phyloP scores from a whole-genome alignment of 2,888 invertebrate genomes.

The Sinhomidia bicolor region DNA sequence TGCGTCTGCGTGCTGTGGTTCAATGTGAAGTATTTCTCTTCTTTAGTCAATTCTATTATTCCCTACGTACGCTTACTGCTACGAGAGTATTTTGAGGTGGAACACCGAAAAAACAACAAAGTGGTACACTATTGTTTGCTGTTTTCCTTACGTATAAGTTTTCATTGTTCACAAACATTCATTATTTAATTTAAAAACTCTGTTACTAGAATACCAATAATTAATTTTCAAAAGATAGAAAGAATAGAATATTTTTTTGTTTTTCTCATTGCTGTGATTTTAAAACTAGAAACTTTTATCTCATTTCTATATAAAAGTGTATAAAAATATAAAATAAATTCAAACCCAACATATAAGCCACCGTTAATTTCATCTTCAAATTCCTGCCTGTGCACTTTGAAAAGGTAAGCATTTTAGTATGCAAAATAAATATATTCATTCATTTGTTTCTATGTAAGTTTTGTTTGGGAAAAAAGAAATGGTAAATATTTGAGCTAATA shows the following conservation, averaged over 20 bases:
- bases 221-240: not conserved
- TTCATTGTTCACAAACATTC: too few relatives aligned
- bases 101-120: too few relatives aligned
- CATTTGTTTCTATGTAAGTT: not conserved
- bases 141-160: too few relatives aligned
- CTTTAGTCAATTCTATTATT: too few relatives aligned
- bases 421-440: too few relatives aligned
- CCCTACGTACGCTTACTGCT: too few relatives aligned
- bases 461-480: not conserved
- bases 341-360: too few relatives aligned
- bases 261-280: conserved; percentile 42
- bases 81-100: conserved; percentile 10
- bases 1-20: conserved; percentile 43
- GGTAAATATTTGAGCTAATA: not conserved
- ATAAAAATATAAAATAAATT: too few relatives aligned
- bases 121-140: not conserved
- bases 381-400: not conserved
- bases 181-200: too few relatives aligned
- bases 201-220: too few relatives aligned
- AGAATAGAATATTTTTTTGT: conserved; percentile 15
- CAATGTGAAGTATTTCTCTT: conserved; percentile 44
- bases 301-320: not conserved
- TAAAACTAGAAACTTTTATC: conserved; percentile 8
- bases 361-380: too few relatives aligned
- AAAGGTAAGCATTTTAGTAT: conserved; percentile 28